Evolutionary conservation across 2,888 invertebrate genomes (phyloP).

Genomic region (Cryptocephalus moraei): DNA sequence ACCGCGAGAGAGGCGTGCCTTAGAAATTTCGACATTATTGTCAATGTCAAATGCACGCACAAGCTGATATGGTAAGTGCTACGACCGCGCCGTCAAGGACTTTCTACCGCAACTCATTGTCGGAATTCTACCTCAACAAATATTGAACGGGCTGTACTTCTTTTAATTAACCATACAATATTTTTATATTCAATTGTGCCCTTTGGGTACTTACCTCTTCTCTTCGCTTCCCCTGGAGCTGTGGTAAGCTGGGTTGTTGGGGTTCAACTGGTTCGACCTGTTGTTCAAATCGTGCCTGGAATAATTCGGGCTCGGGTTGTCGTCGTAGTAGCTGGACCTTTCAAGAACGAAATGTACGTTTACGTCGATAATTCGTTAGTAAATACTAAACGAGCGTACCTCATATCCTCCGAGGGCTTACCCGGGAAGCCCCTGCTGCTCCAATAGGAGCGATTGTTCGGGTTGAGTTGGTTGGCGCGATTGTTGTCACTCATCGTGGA

Average conservation of each 20-base stretch:
- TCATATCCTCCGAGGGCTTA: background rate
- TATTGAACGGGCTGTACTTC: too few species aligned
- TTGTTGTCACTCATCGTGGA: background rate
- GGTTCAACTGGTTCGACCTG: constrained; percentile 6
- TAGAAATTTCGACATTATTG: too few species aligned
- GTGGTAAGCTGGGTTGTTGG: constrained; percentile 2
- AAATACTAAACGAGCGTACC: background rate
- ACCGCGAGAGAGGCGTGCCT: too few species aligned
- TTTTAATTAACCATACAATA: too few species aligned
- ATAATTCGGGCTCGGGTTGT: constrained; percentile 1
- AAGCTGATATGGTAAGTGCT: too few species aligned
- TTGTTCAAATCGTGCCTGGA: constrained; percentile 1
- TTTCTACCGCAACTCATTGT: too few species aligned
- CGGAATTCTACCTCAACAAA: too few species aligned
- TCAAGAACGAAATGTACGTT: too few species aligned
- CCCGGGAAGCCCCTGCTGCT: background rate
- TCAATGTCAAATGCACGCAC: too few species aligned
- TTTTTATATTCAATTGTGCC: too few species aligned
- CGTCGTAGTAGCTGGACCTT: constrained; percentile 1
- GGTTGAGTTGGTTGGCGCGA: background rate
- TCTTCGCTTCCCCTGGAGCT: constrained; percentile 1
- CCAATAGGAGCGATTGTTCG: background rate
- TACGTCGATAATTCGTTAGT: too few species aligned
- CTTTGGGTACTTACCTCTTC: background rate
- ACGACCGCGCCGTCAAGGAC: too few species aligned